Base-by-base conservation (phyloP, 2,113 vertebrate species). In the Leucoraja erinaceus region DNA sequence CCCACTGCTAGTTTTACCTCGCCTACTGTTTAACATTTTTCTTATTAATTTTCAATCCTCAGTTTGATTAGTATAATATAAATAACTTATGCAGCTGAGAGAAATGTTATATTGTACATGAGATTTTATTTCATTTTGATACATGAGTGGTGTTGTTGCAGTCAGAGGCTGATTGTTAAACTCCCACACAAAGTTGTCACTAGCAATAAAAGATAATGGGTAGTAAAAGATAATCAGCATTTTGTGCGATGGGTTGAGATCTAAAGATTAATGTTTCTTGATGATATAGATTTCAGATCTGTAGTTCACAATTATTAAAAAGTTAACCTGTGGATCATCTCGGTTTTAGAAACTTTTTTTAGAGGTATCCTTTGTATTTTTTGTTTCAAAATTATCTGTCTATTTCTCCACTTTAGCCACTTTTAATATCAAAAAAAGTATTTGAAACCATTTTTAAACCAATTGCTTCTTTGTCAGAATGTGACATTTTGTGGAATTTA, bases 121-220 rank as follows among this genome's bases (percentile, higher is more conserved):
- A 86, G n/a, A 66, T 31, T 59, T 88, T 88, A 31, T 70, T 91
- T 91, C 47, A 54, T 54, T 74, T 91, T 18, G 10, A 31, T 88
- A n/a, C 25, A 31, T 25, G 59, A 61, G 4, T 91, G 18, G 25
- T 54, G 68, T 90, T 90, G 31, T 38, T 25, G 10, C 4, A 22
- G 38, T 91, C 68, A 91, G 72, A 91, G 90, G 68, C 8, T 91
- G 66, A 72, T 70, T 91, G 90, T 54, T 54, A 72, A 11, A 72
- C 68, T 91, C 90, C 90, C 88, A 38, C 66, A 28, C 68, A 12
- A 18, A 91, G 14, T 22, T 25, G 18, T 47, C 68, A 47, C 28
- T 25, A 11, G 18, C 20, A 91, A 33, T 22, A 28, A 47, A 91
- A 38, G 9, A 72, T 72, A 91, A 72, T 91, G 22, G 72, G 33